Conservation (phyloP, 2,888 invertebrate genomes). For the Mongoloraphidia duomilia region DNA sequence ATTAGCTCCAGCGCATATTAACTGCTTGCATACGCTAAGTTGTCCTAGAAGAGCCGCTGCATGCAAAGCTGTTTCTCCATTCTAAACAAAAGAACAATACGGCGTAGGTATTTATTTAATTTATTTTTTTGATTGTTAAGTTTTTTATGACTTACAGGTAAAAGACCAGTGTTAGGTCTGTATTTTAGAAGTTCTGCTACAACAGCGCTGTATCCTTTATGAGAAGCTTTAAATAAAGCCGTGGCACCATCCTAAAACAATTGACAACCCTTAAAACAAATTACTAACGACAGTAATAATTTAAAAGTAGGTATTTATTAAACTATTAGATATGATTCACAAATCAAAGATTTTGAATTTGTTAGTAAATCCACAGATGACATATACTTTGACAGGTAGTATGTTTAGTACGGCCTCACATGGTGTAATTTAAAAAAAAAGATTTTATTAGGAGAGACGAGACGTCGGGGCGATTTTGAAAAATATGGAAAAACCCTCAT, state of each 20-base stretch:
- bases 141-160: slow-evolving; percentile 48
- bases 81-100: slow-evolving; percentile 38
- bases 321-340: no score
- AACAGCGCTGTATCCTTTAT: slow-evolving; percentile 84
- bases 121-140: no score
- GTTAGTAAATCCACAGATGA: no score
- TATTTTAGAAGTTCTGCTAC: slow-evolving; percentile 70
- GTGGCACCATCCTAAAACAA: slow-evolving; percentile 75
- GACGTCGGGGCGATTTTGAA: no score
- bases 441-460: no score
- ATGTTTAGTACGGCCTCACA: no score
- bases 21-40: slow-evolving; percentile 58
- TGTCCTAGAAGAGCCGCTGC: slow-evolving; percentile 84
- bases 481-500: no score
- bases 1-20: slow-evolving; percentile 56
- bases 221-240: slow-evolving; percentile 85
- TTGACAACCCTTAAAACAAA: slow-evolving; percentile 11
- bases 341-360: no score
- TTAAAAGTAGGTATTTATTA: no score
- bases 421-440: no score
- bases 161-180: slow-evolving; percentile 63
- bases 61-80: slow-evolving; percentile 83
- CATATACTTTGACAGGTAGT: no score
- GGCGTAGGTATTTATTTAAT: not conserved
- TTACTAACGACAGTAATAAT: no score